A percentile compares a stretch with the other conserved stretches of the same genome.
These are phyloP conservation scores for Pempheris klunzingeri DNA, from an alignment of 2,797 vertebrate genomes.

Conservation along the genomic window DNA sequence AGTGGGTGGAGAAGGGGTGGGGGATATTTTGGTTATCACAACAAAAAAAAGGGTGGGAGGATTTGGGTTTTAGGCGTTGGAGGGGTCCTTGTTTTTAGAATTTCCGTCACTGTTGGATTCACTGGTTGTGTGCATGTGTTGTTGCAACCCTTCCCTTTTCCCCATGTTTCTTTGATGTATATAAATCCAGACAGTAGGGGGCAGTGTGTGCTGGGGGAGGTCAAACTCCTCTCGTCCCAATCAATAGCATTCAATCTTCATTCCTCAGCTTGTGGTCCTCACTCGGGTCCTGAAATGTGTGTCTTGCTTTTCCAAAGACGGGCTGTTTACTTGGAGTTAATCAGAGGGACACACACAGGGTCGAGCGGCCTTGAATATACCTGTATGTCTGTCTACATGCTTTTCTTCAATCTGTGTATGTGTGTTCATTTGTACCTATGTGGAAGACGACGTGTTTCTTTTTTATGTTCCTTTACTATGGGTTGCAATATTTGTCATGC, in stretches of 20 bases:
- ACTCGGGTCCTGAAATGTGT: constrained; percentile 80
- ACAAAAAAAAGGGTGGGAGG: constrained; percentile 67
- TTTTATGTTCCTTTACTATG: constrained; percentile 80
- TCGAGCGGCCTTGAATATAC: constrained; percentile 72
- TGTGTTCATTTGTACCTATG: constrained; percentile 83
- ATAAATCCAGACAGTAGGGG: constrained; percentile 85
- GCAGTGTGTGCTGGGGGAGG: constrained; percentile 83
- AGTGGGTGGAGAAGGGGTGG: constrained; percentile 76
- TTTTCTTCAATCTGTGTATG: constrained; percentile 78
- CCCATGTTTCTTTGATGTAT: constrained; percentile 85
- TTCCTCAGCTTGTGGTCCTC: constrained; percentile 80
- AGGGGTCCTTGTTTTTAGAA: constrained; percentile 86
- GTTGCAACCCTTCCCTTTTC: constrained; percentile 74
- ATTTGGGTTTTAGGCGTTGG: constrained; percentile 78
- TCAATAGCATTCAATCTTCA: constrained; percentile 84
- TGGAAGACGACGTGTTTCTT: constrained; percentile 74
- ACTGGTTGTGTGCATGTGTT: constrained; percentile 82
- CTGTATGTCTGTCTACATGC: constrained; percentile 78
- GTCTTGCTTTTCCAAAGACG: constrained; percentile 86
- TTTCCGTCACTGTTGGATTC: constrained; percentile 84
- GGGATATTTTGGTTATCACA: constrained; percentile 79
- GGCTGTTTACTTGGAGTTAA: constrained; percentile 86
- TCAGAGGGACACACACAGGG: constrained; percentile 84
- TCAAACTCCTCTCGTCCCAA: constrained; percentile 83
- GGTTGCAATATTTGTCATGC: constrained; percentile 86